Evolutionary conservation across 2,888 invertebrate genomes (phyloP), one percentile per base, ranked within the genome.

Genomic region (Mechanitis mazaeus): DNA sequence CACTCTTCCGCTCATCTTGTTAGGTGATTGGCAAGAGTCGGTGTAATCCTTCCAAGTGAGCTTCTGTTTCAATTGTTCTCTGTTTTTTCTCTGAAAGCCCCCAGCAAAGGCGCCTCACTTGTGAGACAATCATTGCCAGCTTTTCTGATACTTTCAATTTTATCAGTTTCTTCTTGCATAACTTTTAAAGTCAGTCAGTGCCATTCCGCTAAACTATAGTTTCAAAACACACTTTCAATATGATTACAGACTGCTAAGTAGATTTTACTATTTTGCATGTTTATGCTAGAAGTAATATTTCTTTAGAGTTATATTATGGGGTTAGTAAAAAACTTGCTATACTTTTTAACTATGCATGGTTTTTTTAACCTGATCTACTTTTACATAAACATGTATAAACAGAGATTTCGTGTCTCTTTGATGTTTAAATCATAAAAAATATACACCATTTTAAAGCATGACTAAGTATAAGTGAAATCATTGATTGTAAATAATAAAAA

Each of bases 71-170:
- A 74, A 72, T 74, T 79, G 75, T 76, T 72, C 68, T 79, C 70
- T 80, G 75, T 74, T 76, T 75, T 77, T 71, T 75, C 72, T 76
- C 71, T 70, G 69, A 77, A 75, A 79, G 74, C 75, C 79, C 81
- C 77, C 77, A 75, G 68, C 80, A 78, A 86, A 85, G 89, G 89
- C 89, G 89, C 90, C 88, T 89, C 89, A 90, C 89, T 90, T 90
- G 89, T 90, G 89, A 87, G 84, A 89, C 89, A 82, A 77, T 78
- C 69, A 81, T 74, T 75, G 81, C 83, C 81, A 79, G 85, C 86
- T 86, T 83, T 69, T 69, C 67, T 69, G 68, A 67, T 66, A 60
- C 60, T 67, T 66, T 63, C 64, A 61, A 64, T 64, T 61, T 60
- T 62, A 58, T 60, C 58, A 59, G 61, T 63, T 56, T 60, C 56